Percentiles rank a stretch among this genome's conserved stretches.
These are phyloP conservation scores for Diaperis boleti DNA, from an alignment of 2,888 invertebrate genomes.

Conservation along the genomic window DNA sequence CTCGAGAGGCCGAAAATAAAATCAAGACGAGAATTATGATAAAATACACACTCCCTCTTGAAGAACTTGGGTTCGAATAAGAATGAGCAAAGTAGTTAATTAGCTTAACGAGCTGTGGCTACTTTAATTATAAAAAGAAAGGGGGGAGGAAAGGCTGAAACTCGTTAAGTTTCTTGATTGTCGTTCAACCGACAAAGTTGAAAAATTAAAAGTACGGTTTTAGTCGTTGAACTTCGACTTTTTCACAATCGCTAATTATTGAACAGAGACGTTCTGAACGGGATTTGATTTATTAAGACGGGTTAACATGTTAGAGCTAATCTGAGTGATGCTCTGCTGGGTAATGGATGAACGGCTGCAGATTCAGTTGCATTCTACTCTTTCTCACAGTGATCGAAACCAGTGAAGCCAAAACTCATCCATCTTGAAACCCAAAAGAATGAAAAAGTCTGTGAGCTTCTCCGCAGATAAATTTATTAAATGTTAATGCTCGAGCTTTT, in stretches of 20 bases:
- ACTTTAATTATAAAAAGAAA: slow-evolving; percentile 50
- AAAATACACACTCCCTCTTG: slow-evolving; percentile 49
- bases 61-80: slow-evolving; percentile 50
- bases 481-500: too few relatives aligned
- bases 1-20: slow-evolving; percentile 51
- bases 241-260: slow-evolving; percentile 30
- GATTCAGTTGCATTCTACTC: slow-evolving; percentile 31
- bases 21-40: slow-evolving; percentile 50
- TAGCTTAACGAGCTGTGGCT: slow-evolving; percentile 58
- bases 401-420: background rate
- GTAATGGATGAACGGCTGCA: slow-evolving; percentile 35
- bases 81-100: slow-evolving; percentile 55
- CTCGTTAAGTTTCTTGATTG: slow-evolving; percentile 7
- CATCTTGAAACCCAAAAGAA: slow-evolving; percentile 2
- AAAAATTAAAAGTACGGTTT: background rate
- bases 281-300: slow-evolving; percentile 38
- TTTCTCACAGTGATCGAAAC: slow-evolving; percentile 24
- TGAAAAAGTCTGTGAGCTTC: too few relatives aligned
- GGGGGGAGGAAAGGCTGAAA: slow-evolving; percentile 15
- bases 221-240: background rate
- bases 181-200: slow-evolving; percentile 15
- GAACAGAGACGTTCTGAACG: slow-evolving; percentile 24
- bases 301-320: slow-evolving; percentile 19
- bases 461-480: too few relatives aligned
- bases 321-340: slow-evolving; percentile 22